Base-by-base conservation (phyloP, 35 echinoderm and acorn worm species). In the Apostichopus californicus region DNA sequence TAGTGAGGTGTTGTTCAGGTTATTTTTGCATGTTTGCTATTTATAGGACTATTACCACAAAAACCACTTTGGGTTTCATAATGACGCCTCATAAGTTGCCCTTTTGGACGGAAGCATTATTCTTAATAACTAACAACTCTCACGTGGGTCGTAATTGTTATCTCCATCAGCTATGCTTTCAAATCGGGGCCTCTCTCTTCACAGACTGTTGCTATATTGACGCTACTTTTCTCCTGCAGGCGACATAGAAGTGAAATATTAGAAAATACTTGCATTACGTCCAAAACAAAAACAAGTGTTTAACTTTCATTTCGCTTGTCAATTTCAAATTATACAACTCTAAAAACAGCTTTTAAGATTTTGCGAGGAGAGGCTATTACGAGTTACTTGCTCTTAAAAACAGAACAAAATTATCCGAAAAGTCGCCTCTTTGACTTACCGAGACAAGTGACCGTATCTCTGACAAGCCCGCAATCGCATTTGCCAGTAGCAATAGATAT, bases 381-480 rank as follows among this genome's bases (percentile, higher is more conserved):
- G 7, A 18, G 7, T 20, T 75, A 75, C 71, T 75, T 75, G 71
- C 71, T 75, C 21, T 13, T 75, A 75, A n/a, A 75, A 22, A 13
- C 6, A 18, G n/a, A 75, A 13, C 7, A 14, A 14, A 75, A n/a
- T n/a, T 18, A 75, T 7, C 11, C 14, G 17, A 75, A 22, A 61
- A 75, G 71, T 18, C 71, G 71, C 71, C 71, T 75, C 71, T 75
- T 18, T n/a, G 71, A 75, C 71, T 75, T 75, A 75, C 71, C 14
- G n/a, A 75, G 71, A 75, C 71, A 75, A 75, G 71, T 75, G 71
- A 75, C 71, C 71, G 71, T 75, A 75, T 75, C 71, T 75, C 21
- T 75, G 71, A 75, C 71, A 75, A 75, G 13, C 71, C 11, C 71
- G 15, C 71, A 20, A 22, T 18, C 17, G 71, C 71, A 75, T 18